A percentile compares a stretch with the other conserved stretches of the same genome.
These are phyloP conservation scores for Lissocephala sabroskyi DNA, from an alignment of 2,888 invertebrate genomes.

Conservation along the genomic window DNA sequence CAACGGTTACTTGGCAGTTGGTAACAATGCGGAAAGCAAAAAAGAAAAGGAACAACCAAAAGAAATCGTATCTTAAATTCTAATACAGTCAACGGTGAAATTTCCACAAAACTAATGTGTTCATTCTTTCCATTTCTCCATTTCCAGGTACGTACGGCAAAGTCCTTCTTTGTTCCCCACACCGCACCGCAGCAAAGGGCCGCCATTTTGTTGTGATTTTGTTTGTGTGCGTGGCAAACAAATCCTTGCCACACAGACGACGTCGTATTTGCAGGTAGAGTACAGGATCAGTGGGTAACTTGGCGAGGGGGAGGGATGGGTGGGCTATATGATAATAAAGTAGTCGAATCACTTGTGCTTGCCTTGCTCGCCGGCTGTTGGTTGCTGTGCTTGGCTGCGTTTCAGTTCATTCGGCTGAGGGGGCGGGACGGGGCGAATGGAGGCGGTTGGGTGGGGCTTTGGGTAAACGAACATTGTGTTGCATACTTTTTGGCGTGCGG, in stretches of 20 bases:
- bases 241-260: conserved; percentile 23
- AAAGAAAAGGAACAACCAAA: conserved; percentile 7
- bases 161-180: too few species aligned
- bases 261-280: background rate
- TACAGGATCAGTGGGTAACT: background rate
- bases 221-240: conserved; percentile 39
- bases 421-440: too few species aligned
- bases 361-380: too few species aligned
- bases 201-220: conserved; percentile 44
- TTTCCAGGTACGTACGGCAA: conserved; percentile 53
- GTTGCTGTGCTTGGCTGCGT: too few species aligned
- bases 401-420: too few species aligned
- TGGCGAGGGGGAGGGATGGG: too few species aligned
- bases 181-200: conserved; percentile 11
- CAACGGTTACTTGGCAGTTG: conserved; percentile 8
- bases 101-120: conserved; percentile 1
- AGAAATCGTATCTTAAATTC: conserved; percentile 52
- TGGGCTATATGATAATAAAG: conserved; percentile 43
- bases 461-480: conserved; percentile 25
- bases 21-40: conserved; percentile 2
- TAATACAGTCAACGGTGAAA: conserved; percentile 39
- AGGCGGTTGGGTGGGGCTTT: background rate
- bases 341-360: conserved; percentile 34
- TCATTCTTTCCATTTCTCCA: too few species aligned
- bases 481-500: conserved; percentile 44